Evolutionary conservation across 2,113 vertebrate genomes (phyloP).

Genomic region (Lepus americanus): DNA sequence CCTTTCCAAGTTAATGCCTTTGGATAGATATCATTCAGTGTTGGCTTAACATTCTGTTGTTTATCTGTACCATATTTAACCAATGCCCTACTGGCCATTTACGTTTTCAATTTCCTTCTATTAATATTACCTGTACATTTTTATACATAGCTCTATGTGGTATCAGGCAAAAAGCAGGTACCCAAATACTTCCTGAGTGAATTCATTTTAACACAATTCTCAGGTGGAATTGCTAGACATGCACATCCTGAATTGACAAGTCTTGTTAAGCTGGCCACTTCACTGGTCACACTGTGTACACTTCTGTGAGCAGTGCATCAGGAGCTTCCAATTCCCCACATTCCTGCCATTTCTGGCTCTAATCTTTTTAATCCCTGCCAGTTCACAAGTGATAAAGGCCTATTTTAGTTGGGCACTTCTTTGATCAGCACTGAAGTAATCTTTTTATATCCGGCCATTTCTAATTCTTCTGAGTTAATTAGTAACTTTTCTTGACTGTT

Average conservation of each 20-base stretch:
- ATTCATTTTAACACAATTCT: background rate
- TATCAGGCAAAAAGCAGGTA: background rate
- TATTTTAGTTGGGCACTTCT: conserved; percentile 21
- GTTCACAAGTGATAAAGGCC: background rate
- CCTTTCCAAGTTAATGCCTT: background rate
- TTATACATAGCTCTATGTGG: background rate
- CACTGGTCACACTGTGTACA: background rate
- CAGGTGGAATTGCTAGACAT: background rate
- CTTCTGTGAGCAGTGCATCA: background rate
- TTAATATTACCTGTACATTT: background rate
- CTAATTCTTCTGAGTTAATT: conserved; percentile 27
- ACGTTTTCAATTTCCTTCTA: background rate
- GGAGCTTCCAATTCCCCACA: background rate
- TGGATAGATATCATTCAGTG: background rate
- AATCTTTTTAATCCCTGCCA: background rate
- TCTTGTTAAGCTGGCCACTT: background rate
- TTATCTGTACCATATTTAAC: background rate
- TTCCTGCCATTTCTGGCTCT: background rate
- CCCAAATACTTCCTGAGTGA: background rate
- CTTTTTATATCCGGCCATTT: background rate
- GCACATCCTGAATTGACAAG: background rate
- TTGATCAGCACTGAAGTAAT: background rate
- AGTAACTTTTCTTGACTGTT: conserved; percentile 4
- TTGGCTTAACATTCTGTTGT: background rate
- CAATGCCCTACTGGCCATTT: background rate